These are phyloP conservation scores for Calliopsis andreniformis DNA, from an alignment of 1,140 invertebrate species.

Conservation along the genomic window DNA sequence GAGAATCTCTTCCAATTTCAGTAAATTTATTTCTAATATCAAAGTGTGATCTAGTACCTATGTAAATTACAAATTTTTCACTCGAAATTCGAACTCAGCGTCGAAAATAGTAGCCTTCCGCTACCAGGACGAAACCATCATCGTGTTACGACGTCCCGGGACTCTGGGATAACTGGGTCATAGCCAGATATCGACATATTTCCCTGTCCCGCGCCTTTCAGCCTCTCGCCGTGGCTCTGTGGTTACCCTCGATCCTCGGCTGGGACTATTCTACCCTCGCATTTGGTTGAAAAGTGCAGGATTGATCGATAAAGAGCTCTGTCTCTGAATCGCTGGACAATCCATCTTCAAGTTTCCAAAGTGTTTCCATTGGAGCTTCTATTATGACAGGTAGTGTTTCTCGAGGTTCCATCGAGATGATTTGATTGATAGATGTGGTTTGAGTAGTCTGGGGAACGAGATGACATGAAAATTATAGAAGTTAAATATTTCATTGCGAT, in stretches of 20 bases:
- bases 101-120: not conserved
- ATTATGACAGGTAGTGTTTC: not conserved
- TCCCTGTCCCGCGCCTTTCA: conserved; percentile 32
- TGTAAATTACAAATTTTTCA: too few relatives aligned
- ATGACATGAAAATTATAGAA: too few relatives aligned
- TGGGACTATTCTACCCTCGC: not conserved
- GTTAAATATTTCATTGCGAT: too few relatives aligned
- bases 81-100: not conserved
- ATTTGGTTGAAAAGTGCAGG: not conserved
- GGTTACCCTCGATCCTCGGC: conserved; percentile 24
- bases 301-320: not conserved
- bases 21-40: too few relatives aligned
- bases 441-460: too few relatives aligned
- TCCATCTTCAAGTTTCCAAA: too few relatives aligned
- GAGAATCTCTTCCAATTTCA: too few relatives aligned
- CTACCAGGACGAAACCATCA: conserved; percentile 43
- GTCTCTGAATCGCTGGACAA: not conserved
- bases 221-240: conserved; percentile 21
- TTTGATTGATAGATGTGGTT: too few relatives aligned
- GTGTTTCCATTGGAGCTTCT: too few relatives aligned
- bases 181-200: conserved; percentile 56
- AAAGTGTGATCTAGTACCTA: too few relatives aligned
- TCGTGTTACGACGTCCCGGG: conserved; percentile 54
- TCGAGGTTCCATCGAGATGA: too few relatives aligned
- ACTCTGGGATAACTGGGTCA: conserved; percentile 60